Evolutionary conservation across 2,888 invertebrate genomes (phyloP).

Genomic region (Macrosiphum euphorbiae): DNA sequence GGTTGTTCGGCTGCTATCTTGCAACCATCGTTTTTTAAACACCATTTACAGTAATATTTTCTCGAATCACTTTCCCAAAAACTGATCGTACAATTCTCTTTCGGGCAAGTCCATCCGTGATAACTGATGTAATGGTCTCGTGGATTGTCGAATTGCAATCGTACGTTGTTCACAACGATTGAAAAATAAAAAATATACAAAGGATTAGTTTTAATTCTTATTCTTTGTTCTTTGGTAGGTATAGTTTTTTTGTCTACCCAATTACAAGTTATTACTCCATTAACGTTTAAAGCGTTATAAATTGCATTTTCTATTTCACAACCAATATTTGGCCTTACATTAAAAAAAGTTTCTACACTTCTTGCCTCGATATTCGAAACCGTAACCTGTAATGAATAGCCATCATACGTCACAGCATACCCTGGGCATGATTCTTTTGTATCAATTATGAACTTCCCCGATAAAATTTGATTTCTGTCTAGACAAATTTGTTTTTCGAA

Average conservation of each 20-base stretch:
- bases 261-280: background rate
- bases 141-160: background rate
- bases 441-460: too few relatives aligned
- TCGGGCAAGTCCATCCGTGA: background rate
- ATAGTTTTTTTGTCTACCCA: background rate
- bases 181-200: background rate
- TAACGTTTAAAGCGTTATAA: background rate
- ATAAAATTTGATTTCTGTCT: background rate
- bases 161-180: background rate
- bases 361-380: background rate
- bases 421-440: background rate
- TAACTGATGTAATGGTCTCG: slow-evolving; percentile 5
- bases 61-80: background rate
- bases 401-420: background rate
- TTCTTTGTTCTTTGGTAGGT: background rate
- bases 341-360: background rate
- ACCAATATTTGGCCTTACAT: too few relatives aligned
- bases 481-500: background rate
- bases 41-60: slow-evolving; percentile 34
- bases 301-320: background rate
- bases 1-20: background rate
- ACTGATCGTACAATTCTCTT: background rate
- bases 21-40: background rate
- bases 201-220: background rate
- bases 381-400: background rate